Evolutionary conservation across 2,113 vertebrate genomes (phyloP).

Genomic region (Coracopsis vasa): DNA sequence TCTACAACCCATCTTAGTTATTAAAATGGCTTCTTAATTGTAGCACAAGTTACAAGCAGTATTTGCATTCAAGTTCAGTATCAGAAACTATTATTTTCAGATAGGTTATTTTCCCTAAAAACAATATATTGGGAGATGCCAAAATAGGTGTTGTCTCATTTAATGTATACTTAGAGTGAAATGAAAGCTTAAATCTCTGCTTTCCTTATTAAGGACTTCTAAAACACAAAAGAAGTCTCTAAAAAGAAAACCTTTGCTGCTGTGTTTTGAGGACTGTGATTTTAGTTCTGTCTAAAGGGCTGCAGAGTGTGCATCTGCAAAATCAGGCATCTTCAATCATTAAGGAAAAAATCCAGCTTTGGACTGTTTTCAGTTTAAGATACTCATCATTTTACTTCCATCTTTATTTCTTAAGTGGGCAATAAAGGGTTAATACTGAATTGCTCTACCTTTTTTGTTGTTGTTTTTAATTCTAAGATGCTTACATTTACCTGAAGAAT

Average conservation of each 20-base stretch:
- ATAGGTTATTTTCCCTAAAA: not conserved
- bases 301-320: not conserved
- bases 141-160: not conserved
- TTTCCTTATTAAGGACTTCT: not conserved
- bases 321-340: not conserved
- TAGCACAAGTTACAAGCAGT: not conserved
- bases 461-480: constrained; percentile 70
- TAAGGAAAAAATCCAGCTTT: not conserved
- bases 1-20: not conserved
- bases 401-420: not conserved
- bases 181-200: not conserved
- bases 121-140: not conserved
- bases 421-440: not conserved
- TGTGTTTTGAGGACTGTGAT: not conserved
- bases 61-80: not conserved
- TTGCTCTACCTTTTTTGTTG: not conserved
- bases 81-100: not conserved
- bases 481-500: constrained; percentile 86
- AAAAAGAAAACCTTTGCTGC: not conserved
- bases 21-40: not conserved
- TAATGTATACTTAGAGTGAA: not conserved
- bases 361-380: not conserved
- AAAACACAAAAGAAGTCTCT: not conserved
- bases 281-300: not conserved
- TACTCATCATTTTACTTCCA: not conserved